phyloP scores from a whole-genome alignment of 2,888 invertebrate genomes.

The Onchidella celtica region DNA sequence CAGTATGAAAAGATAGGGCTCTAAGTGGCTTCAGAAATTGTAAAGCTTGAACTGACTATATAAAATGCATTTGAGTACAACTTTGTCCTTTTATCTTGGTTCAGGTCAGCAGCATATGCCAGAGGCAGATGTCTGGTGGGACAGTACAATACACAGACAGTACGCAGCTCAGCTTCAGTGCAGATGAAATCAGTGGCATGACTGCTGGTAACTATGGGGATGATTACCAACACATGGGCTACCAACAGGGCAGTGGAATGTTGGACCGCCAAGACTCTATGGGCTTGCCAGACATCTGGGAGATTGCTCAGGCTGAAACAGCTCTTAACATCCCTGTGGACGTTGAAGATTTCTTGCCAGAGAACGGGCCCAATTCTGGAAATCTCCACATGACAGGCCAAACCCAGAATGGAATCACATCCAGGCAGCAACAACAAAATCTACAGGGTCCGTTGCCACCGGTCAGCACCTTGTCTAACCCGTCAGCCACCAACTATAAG shows the following conservation, averaged over 20 bases:
- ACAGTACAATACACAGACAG: slow-evolving; percentile 23
- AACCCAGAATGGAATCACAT: background rate
- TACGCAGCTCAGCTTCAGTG: background rate
- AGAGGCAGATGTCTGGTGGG: slow-evolving; percentile 42
- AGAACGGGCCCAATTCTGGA: background rate
- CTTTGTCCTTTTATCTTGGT: background rate
- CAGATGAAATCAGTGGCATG: background rate
- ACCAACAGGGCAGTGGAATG: no score
- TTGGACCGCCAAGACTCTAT: background rate
- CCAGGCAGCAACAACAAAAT: background rate
- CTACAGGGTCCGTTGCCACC: background rate
- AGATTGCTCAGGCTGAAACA: background rate
- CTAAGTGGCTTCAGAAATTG: no score
- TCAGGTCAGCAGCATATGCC: slow-evolving; percentile 31
- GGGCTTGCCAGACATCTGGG: slow-evolving; percentile 2
- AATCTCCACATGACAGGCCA: background rate
- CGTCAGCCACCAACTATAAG: background rate
- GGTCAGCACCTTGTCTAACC: background rate
- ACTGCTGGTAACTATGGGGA: background rate
- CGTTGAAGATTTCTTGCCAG: slow-evolving; percentile 5
- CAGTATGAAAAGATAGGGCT: no score
- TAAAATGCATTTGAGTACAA: no score
- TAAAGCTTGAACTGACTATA: no score
- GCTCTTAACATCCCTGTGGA: slow-evolving; percentile 14
- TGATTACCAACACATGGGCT: background rate